phyloP scores from a whole-genome alignment of 1,140 invertebrate genomes.

The Drosophila baimaii region DNA sequence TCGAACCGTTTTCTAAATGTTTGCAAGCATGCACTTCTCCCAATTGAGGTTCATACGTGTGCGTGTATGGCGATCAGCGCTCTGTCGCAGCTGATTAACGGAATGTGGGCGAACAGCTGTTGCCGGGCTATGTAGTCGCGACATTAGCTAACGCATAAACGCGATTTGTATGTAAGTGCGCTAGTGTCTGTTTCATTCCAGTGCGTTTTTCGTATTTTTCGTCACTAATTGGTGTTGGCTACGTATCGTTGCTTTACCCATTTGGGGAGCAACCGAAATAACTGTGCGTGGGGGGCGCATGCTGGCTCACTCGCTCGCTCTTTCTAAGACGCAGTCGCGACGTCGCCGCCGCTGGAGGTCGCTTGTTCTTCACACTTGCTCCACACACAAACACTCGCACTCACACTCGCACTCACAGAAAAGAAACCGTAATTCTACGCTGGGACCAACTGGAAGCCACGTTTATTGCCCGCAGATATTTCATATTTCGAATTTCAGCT shows the following conservation, averaged over 20 bases:
- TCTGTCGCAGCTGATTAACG: constrained; percentile 21
- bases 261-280: constrained; percentile 55
- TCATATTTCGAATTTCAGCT: constrained; percentile 62
- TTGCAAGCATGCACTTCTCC: constrained; percentile 12
- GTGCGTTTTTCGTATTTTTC: constrained; percentile 70
- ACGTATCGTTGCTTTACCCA: constrained; percentile 47
- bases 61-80: constrained; percentile 12
- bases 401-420: constrained; percentile 17
- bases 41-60: constrained; percentile 26
- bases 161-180: background rate
- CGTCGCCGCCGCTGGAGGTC: constrained; percentile 72
- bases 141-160: constrained; percentile 33
- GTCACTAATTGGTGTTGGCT: constrained; percentile 77
- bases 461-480: constrained; percentile 48
- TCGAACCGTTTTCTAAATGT: background rate
- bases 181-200: constrained; percentile 35
- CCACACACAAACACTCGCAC: constrained; percentile 29
- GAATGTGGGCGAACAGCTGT: constrained; percentile 39
- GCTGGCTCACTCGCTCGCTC: constrained; percentile 55
- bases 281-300: constrained; percentile 69
- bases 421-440: constrained; percentile 50
- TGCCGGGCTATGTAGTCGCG: constrained; percentile 11
- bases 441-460: constrained; percentile 68
- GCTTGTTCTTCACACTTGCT: constrained; percentile 78
- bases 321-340: constrained; percentile 62